A percentile compares a stretch with the other conserved stretches of the same genome.
Conservation (phyloP, 92 coral and sea anemone genomes). For the Umimayanthus kanabou region DNA sequence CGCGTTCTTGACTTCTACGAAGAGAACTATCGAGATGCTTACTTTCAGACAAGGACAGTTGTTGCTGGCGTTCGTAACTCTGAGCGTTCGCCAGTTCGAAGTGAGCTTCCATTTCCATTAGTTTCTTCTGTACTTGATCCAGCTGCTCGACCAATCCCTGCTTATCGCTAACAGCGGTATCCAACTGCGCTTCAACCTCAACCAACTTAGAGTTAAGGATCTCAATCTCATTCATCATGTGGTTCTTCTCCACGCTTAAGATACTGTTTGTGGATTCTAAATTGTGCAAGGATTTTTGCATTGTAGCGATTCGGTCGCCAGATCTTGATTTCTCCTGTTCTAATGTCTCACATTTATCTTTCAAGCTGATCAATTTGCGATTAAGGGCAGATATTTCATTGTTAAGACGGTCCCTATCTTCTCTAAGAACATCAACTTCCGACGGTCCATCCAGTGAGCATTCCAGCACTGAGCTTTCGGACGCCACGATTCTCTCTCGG, state of each 20-base stretch:
- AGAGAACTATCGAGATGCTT: conserved; percentile 71
- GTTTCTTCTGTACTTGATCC: conserved; percentile 73
- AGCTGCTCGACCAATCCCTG: conserved; percentile 53
- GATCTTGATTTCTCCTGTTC: conserved; percentile 77
- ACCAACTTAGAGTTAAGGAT: conserved; percentile 70
- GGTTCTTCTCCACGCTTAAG: conserved; percentile 73
- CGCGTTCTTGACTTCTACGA: conserved; percentile 74
- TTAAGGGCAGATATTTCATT: conserved; percentile 76
- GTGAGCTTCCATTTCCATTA: conserved; percentile 83
- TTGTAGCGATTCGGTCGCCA: conserved; percentile 57
- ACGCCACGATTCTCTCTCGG: conserved; percentile 54
- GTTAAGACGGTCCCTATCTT: conserved; percentile 81
- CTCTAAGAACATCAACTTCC: conserved; percentile 75
- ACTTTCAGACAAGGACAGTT: conserved; percentile 44
- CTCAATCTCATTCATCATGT: conserved; percentile 76
- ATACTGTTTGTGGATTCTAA: conserved; percentile 68
- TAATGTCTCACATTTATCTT: conserved; percentile 68
- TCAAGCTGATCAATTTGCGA: conserved; percentile 67
- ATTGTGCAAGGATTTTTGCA: conserved; percentile 65
- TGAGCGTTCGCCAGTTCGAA: conserved; percentile 62
- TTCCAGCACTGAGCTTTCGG: conserved; percentile 63
- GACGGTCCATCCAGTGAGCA: conserved; percentile 47
- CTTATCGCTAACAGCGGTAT: conserved; percentile 78
- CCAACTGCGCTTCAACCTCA: conserved; percentile 82
- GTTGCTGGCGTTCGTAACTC: conserved; percentile 7